Base-by-base conservation (phyloP, 2,888 invertebrate genomes). In the Pocota personata region DNA sequence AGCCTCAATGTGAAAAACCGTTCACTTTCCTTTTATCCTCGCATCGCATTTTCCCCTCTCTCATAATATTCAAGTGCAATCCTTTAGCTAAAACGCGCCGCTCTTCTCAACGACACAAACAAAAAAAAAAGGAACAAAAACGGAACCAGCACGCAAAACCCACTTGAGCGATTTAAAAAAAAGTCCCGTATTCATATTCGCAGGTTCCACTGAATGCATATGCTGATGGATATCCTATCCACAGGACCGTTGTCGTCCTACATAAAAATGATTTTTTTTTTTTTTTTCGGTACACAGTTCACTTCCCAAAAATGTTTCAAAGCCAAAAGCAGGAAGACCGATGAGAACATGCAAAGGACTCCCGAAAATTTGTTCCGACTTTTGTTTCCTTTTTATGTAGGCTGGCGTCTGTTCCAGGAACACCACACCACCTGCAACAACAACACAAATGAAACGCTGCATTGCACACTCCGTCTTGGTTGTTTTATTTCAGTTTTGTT, bases 301-400 rank as follows among this genome's bases (percentile, higher is more conserved):
- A 40, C 37, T 67, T 52, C 24, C 24, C 37, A 67, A 52, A 67
- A 52, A 40, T 40, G 24, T 30, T 24, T 24, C 4, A 14, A n/a
- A 10, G 27, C 43, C 35, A 58, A 72, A 57, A 58, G n/a, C 30
- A 71, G 14, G 32, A 46, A 43, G 14, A 46, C 27, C 64, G 43
- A 69, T 21, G 64, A 35, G 43, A 62, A 67, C 57, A 58, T 52
- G 64, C 60, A 67, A 86, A 50, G 72, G 77, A 82, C 75, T 67
- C 58, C 82, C 86, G 67, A 77, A 86, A 86, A 66, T 86, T 86
- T 55, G 71, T 64, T 66, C 46, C 71, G 64, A 64, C 48, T 67
- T 79, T 75, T 71, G 35, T 48, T 67, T 67, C 16, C 35, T 43
- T 64, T 75, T 55, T 57, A 21, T 48, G 24, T 27, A 35, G 66